Evolutionary conservation across 2,797 vertebrate species (phyloP).

Genomic region (Esox masquinongy): DNA sequence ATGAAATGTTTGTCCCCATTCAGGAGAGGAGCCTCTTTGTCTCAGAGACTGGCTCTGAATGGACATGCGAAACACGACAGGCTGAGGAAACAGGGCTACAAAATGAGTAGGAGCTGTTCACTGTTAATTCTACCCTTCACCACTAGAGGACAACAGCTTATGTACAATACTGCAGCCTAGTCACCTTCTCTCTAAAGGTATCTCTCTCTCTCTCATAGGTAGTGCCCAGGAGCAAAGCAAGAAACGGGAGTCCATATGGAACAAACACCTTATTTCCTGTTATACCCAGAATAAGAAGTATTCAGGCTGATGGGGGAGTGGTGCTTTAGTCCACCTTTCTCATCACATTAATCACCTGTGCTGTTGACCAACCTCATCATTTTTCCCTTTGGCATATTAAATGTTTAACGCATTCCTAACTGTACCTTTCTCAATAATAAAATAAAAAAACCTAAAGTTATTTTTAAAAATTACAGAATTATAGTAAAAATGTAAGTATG

Average conservation of each 20-base stretch:
- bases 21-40: conserved; percentile 74
- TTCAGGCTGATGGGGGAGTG: background rate
- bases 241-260: conserved; percentile 59
- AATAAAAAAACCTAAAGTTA: too few species aligned
- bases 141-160: too few species aligned
- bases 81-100: conserved; percentile 44
- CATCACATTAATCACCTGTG: background rate
- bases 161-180: too few species aligned
- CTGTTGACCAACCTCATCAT: too few species aligned
- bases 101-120: conserved; percentile 54
- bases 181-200: too few species aligned
- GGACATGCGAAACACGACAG: conserved; percentile 67
- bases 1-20: conserved; percentile 15
- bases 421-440: too few species aligned
- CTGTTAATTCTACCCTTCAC: too few species aligned
- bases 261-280: conserved; percentile 66
- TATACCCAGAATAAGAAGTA: conserved; percentile 53
- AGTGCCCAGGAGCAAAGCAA: conserved; percentile 27
- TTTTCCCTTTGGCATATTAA: too few species aligned
- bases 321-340: background rate
- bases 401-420: too few species aligned
- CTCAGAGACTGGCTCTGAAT: conserved; percentile 71
- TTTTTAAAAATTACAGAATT: too few species aligned
- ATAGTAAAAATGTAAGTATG: too few species aligned
- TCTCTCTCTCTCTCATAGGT: conserved; percentile 35